Evolutionary conservation across 2,888 invertebrate genomes (phyloP), one percentile per base, ranked within the genome.

Genomic region (Heteropelma amictum): DNA sequence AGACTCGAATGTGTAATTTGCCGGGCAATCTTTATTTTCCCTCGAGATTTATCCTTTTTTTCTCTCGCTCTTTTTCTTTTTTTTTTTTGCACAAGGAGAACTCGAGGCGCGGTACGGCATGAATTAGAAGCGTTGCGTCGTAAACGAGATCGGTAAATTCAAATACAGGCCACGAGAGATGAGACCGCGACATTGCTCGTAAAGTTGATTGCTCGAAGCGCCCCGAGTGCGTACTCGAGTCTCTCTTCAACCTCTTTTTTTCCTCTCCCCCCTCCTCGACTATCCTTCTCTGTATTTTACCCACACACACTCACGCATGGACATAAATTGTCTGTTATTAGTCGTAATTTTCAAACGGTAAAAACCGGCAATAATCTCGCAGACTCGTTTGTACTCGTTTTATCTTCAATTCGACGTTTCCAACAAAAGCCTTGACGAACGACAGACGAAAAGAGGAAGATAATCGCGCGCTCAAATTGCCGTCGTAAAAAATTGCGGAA

Each of bases 81-180:
- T n/a, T n/a, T n/a, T n/a, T n/a, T n/a, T n/a, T n/a, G n/a, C n/a
- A n/a, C n/a, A 28, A 28, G 7, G 7, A 33, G 1, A 28, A 21
- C 49, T 71, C 68, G 47, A 70, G 70, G 65, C 72, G 70, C 64
- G 76, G 72, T 68, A 38, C 21, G 72, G 45, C 67, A 78, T 53
- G 64, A 80, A 80, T 80, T 79, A 73, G 70, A 68, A 76, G 70
- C 30, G 69, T 78, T 72, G 76, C 42, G 71, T 77, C 76, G 76
- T 79, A 73, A 83, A 80, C 78, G 77, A 70, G 58, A 70, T 72
- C 64, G 67, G 71, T 61, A 65, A 74, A 78, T 72, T 65, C 68
- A 77, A 78, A 69, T 77, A 77, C 33, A 42, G 56, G 53, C 51
- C 53, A 54, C 67, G 72, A 70, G 72, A 61, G 73, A 77, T 68